Percentiles rank a stretch among this genome's conserved stretches.
phyloP scores from a whole-genome alignment of 2,113 vertebrate species.

The Cyprinodon brontotheroides region DNA sequence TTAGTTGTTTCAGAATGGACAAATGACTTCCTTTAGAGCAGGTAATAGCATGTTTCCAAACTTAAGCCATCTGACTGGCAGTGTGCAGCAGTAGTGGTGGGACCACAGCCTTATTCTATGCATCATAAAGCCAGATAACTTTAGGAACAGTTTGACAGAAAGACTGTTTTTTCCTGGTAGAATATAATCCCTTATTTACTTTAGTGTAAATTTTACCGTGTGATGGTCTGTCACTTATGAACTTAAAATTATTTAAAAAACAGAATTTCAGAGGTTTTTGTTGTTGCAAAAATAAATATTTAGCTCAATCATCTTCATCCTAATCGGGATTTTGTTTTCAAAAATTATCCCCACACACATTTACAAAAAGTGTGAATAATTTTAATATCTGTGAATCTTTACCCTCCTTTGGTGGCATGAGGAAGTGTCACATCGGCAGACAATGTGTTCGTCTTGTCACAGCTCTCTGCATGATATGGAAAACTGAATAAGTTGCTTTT shows the following conservation, averaged over 20 bases:
- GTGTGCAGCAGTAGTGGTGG: background rate
- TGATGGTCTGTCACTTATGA: background rate
- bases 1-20: too few relatives aligned
- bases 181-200: too few relatives aligned
- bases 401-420: constrained; percentile 36
- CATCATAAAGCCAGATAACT: background rate
- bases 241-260: too few relatives aligned
- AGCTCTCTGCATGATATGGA: constrained; percentile 59
- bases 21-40: background rate
- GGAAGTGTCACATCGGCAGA: constrained; percentile 74
- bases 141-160: background rate
- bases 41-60: background rate
- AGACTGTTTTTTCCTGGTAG: background rate
- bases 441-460: constrained; percentile 57
- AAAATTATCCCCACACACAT: background rate
- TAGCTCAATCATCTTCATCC: too few relatives aligned
- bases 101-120: background rate
- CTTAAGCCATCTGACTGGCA: background rate
- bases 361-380: background rate
- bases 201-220: too few relatives aligned
- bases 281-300: too few relatives aligned
- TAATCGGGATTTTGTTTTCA: too few relatives aligned
- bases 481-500: constrained; percentile 65
- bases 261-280: too few relatives aligned
- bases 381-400: background rate